Conservation (phyloP, 2,113 vertebrate genomes). For the Seriola quinqueradiata region DNA sequence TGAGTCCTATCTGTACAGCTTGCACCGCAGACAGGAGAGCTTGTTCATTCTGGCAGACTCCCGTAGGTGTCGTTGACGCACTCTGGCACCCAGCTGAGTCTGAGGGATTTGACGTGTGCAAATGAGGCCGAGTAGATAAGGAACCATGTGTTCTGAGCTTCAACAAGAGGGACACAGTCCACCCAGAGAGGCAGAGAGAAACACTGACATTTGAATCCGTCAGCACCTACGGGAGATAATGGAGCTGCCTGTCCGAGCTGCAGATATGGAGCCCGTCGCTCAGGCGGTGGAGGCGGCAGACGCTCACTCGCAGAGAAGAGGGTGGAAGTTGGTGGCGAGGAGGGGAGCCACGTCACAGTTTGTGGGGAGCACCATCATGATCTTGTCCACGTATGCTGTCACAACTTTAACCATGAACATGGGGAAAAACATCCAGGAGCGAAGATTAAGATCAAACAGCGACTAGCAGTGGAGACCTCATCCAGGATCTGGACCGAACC, state of each 20-base stretch:
- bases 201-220: constrained; percentile 15
- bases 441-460: constrained; percentile 48
- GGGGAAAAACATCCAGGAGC: constrained; percentile 61
- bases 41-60: constrained; percentile 31
- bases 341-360: constrained; percentile 72
- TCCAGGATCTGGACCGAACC: constrained; percentile 1
- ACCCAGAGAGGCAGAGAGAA: neutral
- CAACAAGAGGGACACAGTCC: neutral
- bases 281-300: constrained; percentile 47
- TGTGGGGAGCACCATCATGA: constrained; percentile 73
- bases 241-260: neutral
- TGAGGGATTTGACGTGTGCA: constrained; percentile 71
- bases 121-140: constrained; percentile 52
- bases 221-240: neutral
- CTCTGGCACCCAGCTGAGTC: constrained; percentile 44
- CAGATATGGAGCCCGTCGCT: constrained; percentile 58
- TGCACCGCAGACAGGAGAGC: constrained; percentile 25
- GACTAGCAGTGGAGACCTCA: constrained; percentile 17
- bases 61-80: constrained; percentile 63
- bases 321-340: constrained; percentile 33
- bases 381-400: constrained; percentile 67
- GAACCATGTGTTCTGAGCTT: constrained; percentile 27
- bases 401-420: constrained; percentile 70
- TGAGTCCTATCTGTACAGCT: constrained; percentile 34
- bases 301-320: constrained; percentile 26